Base-by-base conservation (phyloP, 2,797 vertebrate genomes). In the Eleutherodactylus coqui region DNA sequence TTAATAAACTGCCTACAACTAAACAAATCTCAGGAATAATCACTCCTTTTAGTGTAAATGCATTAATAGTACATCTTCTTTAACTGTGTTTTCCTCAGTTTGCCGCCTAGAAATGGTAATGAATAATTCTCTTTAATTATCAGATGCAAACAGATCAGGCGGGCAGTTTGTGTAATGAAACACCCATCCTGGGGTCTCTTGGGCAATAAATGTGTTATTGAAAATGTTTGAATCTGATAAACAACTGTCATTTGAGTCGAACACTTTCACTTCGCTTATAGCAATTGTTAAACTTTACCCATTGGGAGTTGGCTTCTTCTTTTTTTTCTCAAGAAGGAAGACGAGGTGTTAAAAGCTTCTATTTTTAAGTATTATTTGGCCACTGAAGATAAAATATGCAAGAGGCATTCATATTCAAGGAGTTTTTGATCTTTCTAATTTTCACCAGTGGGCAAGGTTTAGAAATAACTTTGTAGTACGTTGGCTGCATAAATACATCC, bases 41-140 rank as follows among this genome's bases (percentile, higher is more conserved):
- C 14, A 72, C 5, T 49, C 43, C 21, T 55, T 79, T 41, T 75
- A 38, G 67, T 75, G 21, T 38, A 49, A 75, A 60, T 75, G 32
- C 73, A 38, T 58, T 43, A 45, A 81, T 32, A 47, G 41, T 62
- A 7, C 70, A 60, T 58, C 80, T 85, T 70, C 73, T 78, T 27
- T n/a, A 80, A 67, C 69, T n/a, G 5, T 51, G 5, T 24, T 82
- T 86, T 82, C 55, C 69, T 47, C 32, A 34, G 51, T 72, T 86
- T 87, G 69, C 77, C 75, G 67, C 67, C 55, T 84, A 49, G 67
- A 79, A 79, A 79, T 62, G 53, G 73, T 87, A 75, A 87, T 84
- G 80, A 87, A 87, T 87, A 75, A 84, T 87, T 84, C 82, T 47
- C 58, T 87, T 84, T 79, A 83, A 84, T 87, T 79, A 79, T 79